These are phyloP conservation scores for Galbula dea DNA, from an alignment of 2,113 vertebrate genomes.

Conservation along the genomic window DNA sequence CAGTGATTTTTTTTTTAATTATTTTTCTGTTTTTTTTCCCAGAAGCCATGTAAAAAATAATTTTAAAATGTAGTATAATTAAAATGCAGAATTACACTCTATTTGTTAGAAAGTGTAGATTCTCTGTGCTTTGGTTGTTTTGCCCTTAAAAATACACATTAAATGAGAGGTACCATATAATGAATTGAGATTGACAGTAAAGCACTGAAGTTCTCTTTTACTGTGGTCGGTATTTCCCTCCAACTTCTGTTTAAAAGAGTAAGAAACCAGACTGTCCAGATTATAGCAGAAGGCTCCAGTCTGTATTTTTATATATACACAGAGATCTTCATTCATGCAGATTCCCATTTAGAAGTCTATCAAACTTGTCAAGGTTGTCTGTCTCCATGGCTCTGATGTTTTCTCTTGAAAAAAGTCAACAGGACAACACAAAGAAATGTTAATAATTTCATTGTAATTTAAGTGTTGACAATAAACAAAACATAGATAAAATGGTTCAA, in stretches of 20 bases:
- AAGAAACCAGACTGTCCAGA: neutral
- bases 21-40: neutral
- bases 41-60: neutral
- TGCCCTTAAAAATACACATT: neutral
- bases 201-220: neutral
- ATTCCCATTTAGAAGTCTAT: neutral
- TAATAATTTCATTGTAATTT: neutral
- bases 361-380: neutral
- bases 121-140: neutral
- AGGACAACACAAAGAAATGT: neutral
- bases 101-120: neutral
- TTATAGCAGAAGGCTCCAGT: neutral
- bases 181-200: neutral
- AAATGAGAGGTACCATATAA: conserved; percentile 8
- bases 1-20: neutral
- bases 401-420: neutral
- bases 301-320: neutral
- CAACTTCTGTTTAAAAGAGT: neutral
- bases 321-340: neutral
- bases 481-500: neutral
- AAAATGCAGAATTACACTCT: neutral
- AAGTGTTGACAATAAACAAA: neutral
- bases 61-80: neutral
- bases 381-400: neutral
- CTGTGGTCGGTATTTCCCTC: neutral